Conservation (phyloP, 2,113 vertebrate species). For the Atractosteus spatula region DNA sequence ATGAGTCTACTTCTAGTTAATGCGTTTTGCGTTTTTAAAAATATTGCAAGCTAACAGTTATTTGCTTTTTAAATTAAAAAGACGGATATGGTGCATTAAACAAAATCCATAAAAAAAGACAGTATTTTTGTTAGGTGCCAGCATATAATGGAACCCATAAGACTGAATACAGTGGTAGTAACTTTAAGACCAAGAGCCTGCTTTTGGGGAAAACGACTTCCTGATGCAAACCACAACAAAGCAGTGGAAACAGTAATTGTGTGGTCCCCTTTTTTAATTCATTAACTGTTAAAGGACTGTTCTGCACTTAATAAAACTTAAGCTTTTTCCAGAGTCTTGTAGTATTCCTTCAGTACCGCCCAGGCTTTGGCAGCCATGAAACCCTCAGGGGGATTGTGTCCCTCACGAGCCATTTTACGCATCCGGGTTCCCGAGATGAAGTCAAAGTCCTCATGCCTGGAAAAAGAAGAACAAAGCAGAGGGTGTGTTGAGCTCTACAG, state of each 20-base stretch:
- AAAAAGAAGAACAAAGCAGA: constrained; percentile 3
- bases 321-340: constrained; percentile 87
- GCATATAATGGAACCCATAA: constrained; percentile 54
- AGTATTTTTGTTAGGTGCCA: constrained; percentile 54
- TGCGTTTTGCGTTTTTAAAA: no score
- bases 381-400: constrained; percentile 88
- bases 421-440: constrained; percentile 98
- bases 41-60: no score
- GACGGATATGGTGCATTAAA: constrained; percentile 5
- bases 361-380: constrained; percentile 96
- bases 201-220: constrained; percentile 45
- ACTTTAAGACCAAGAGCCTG: constrained; percentile 49
- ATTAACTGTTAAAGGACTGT: constrained; percentile 41
- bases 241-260: constrained; percentile 40
- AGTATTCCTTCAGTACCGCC: constrained; percentile 90
- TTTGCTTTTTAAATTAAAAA: background rate
- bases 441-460: constrained; percentile 91
- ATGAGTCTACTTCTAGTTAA: no score
- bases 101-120: constrained; percentile 45
- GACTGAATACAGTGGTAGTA: constrained; percentile 53
- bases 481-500: constrained; percentile 6
- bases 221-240: constrained; percentile 58
- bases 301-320: constrained; percentile 50
- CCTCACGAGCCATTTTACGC: constrained; percentile 90
- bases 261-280: constrained; percentile 56